A percentile compares a stretch with the other conserved stretches of the same genome.
Evolutionary conservation across 2,888 invertebrate species (phyloP).

Genomic region (Colostygia pectinataria): DNA sequence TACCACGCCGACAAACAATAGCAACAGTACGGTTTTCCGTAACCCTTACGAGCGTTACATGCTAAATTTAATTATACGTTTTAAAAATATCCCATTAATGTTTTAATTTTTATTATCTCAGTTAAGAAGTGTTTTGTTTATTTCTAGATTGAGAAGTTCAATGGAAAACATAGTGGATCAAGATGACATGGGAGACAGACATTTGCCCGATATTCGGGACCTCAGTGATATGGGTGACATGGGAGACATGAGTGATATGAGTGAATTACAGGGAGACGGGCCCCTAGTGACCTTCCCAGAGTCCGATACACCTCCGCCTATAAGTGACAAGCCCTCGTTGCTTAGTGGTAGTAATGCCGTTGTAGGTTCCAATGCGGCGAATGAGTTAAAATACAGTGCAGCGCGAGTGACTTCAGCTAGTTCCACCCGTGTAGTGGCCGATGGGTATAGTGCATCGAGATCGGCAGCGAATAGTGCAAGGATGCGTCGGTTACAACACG

Average conservation of each 20-base stretch:
- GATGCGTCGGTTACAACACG: constrained; percentile 87
- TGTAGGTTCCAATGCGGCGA: constrained; percentile 76
- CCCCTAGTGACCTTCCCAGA: constrained; percentile 93
- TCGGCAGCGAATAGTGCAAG: constrained; percentile 75
- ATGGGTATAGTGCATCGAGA: constrained; percentile 89
- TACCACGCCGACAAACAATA: constrained; percentile 77
- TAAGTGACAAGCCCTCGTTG: constrained; percentile 70
- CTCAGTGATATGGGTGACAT: constrained; percentile 76
- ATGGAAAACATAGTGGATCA: constrained; percentile 91
- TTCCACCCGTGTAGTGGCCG: constrained; percentile 89
- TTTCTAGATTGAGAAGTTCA: constrained; percentile 86
- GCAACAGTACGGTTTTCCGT: constrained; percentile 63
- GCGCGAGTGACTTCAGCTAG: constrained; percentile 90
- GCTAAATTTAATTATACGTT: constrained; percentile 30
- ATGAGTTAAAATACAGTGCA: constrained; percentile 92
- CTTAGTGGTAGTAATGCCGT: constrained; percentile 69
- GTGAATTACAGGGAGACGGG: constrained; percentile 76
- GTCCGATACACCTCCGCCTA: constrained; percentile 87
- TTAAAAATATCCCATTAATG: constrained; percentile 22
- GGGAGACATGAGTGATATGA: constrained; percentile 77
- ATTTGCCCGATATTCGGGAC: constrained; percentile 75
- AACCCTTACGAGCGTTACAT: constrained; percentile 39
- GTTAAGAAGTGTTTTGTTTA: constrained; percentile 3
- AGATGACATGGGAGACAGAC: constrained; percentile 73
- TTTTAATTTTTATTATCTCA: constrained; percentile 3